Base-by-base conservation (phyloP, 2,888 invertebrate genomes). In the Synanthedon myopaeformis region DNA sequence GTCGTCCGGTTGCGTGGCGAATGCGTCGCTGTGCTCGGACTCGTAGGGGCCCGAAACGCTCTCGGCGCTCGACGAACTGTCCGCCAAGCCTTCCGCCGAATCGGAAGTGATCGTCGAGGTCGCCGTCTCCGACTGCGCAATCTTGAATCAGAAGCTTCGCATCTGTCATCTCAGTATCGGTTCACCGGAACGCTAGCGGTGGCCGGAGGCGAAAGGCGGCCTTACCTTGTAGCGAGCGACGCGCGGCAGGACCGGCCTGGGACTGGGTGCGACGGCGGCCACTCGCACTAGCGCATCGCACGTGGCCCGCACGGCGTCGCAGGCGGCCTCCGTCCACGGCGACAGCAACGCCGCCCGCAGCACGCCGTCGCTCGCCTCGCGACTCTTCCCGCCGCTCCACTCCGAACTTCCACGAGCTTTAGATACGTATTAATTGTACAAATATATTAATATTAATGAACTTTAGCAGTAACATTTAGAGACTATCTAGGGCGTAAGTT, bases 201-300 rank as follows among this genome's bases (percentile, higher is more conserved):
- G 35, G 8, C 35, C 2, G 2, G 8, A 35, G 35, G 23, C 5
- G 5, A 23, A 23, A 35, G 12, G 10, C 5, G 6, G 6, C 28
- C 66, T 59, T 61, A 91, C 91, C 82, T 89, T 89, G 6, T 87
- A 82, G 3, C 68, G 69, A 54, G 86, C 73, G n/a, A 80, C 77
- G 5, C 85, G 75, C 12, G 90, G 89, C 81, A 89, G 75, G 60
- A 87, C 82, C 67, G 89, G 89, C 49, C 74, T 74, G n/a, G 76
- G 71, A 63, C 87, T 83, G 49, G 89, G 83, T 59, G 74, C 78
- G n/a, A 89, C 74, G 61, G 84, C 79, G 17, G 90, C 89, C 14
- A 90, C 88, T 48, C 89, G 82, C 14, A 90, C 72, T 41, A 91
- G 79, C 59, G 89, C 87, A 64, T 90, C 90, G 62, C 90, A 88